Percentiles rank a stretch among this genome's conserved stretches.
These are phyloP conservation scores for Desmodus rotundus DNA, from an alignment of 2,113 vertebrate genomes.

Conservation along the genomic window DNA sequence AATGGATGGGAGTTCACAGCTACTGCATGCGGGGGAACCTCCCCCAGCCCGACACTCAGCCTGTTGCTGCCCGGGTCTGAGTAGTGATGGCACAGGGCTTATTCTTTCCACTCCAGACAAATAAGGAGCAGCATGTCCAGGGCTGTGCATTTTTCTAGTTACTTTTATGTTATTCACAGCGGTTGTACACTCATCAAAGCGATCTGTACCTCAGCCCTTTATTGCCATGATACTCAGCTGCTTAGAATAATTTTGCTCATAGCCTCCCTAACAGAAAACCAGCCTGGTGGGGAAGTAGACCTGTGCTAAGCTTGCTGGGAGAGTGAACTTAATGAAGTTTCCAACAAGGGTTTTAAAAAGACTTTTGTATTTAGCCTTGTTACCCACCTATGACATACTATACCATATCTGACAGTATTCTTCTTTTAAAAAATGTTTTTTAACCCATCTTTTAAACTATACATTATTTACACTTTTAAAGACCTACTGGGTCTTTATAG, in stretches of 20 bases:
- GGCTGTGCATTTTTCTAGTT: background rate
- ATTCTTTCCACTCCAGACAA: background rate
- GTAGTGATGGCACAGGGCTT: background rate
- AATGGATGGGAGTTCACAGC: background rate
- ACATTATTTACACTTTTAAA: constrained; percentile 62
- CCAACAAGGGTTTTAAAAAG: constrained; percentile 31
- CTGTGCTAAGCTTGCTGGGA: background rate
- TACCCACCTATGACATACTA: background rate
- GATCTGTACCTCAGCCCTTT: constrained; percentile 25
- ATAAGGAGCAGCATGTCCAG: background rate
- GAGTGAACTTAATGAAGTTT: constrained; percentile 28
- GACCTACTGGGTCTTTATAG: constrained; percentile 53
- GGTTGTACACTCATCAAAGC: background rate
- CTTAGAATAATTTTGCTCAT: constrained; percentile 34
- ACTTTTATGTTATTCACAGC: background rate
- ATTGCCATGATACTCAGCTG: constrained; percentile 31
- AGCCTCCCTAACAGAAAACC: constrained; percentile 21
- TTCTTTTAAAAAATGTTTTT: constrained; percentile 29
- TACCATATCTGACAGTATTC: background rate
- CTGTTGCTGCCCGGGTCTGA: background rate
- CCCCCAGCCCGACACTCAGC: background rate
- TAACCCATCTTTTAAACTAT: constrained; percentile 45
- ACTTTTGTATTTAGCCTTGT: constrained; percentile 48
- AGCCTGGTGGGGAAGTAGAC: background rate
- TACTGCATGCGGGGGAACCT: background rate